Base-by-base conservation (phyloP, 2,888 invertebrate genomes). In the Isoperla grammatica region DNA sequence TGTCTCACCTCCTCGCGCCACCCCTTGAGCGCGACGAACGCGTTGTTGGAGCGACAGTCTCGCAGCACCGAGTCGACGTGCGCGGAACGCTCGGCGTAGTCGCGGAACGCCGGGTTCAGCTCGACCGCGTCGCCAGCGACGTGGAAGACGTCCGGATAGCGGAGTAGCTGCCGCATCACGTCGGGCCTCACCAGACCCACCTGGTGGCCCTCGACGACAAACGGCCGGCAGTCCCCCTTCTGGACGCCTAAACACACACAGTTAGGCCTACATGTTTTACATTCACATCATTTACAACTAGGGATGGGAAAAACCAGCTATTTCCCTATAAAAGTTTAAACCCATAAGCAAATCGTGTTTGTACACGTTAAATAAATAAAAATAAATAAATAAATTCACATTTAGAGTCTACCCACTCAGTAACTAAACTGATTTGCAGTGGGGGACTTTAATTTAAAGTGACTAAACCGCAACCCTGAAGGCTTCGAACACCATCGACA, bases 1-100 rank as follows among this genome's bases (percentile, higher is more conserved):
- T n/a, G n/a, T n/a, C 63, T 68, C 74, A 90, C 90, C 84, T 96
- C 95, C 79, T 95, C 88, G 72, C 95, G 81, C 95, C 95, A 96
- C 15, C 95, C 95, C 71, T 87, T 86, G 8, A 94, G 77, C 45
- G 95, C 88, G 65, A 87, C 79, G 72, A 94, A 88, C 67, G 84
- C 81, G 70, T 88, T 85, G 68, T 90, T 84, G 64, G 81, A 82
- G 63, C 87, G 80, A 71, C 94, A 79, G 71, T 88, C 84, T 68
- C 83, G 81, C 68, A 96, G 78, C 61, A 95, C 87, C 72, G 84
- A 81, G 65, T 90, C 91, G 49, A 95, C 80, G 71, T 84, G 83
- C 57, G 80, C 80, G 63, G 89, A 89, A 68, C 93, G 81, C 70
- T 91, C 89, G 66, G 86, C 83, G 72, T 92, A 93, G 70, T 90